Percentiles rank a stretch among this genome's conserved stretches.
These are phyloP conservation scores for Charadrius vociferus DNA, from an alignment of 2,113 vertebrate genomes.

Conservation along the genomic window DNA sequence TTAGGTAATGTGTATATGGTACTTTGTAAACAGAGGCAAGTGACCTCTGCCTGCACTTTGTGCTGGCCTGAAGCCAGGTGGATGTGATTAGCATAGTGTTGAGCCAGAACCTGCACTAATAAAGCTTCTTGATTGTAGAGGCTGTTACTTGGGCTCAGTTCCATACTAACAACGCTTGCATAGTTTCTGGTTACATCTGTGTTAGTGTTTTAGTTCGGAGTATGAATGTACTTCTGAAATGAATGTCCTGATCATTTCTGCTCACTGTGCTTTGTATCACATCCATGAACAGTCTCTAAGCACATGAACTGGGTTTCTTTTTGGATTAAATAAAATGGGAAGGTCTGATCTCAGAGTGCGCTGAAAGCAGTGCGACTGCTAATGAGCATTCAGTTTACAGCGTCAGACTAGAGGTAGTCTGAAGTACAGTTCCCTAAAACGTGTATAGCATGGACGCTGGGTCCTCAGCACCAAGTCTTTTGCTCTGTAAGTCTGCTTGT, in stretches of 20 bases:
- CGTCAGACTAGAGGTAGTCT: not conserved
- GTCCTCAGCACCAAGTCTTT: not conserved
- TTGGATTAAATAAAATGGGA: not conserved
- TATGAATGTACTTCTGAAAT: not conserved
- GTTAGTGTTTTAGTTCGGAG: not conserved
- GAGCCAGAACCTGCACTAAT: constrained; percentile 27
- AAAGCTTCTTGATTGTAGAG: constrained; percentile 34
- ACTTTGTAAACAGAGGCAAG: constrained; percentile 12
- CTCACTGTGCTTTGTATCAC: not conserved
- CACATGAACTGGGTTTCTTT: not conserved
- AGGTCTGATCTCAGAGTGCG: not conserved
- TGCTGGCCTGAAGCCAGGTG: constrained; percentile 35
- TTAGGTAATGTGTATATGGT: not conserved
- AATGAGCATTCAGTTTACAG: not conserved
- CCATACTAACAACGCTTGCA: not conserved
- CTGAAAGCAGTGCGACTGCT: not conserved
- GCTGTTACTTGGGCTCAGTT: constrained; percentile 32
- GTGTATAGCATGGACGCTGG: not conserved
- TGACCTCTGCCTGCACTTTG: constrained; percentile 39
- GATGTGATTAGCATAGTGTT: constrained; percentile 27
- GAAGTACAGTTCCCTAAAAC: not conserved
- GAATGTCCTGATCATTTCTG: not conserved
- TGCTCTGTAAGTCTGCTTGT: not conserved
- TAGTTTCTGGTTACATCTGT: not conserved
- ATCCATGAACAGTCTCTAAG: not conserved